A percentile compares a stretch with the other conserved stretches of the same genome.
Conservation (phyloP, 2,888 invertebrate genomes). For the Drosophila differens region DNA sequence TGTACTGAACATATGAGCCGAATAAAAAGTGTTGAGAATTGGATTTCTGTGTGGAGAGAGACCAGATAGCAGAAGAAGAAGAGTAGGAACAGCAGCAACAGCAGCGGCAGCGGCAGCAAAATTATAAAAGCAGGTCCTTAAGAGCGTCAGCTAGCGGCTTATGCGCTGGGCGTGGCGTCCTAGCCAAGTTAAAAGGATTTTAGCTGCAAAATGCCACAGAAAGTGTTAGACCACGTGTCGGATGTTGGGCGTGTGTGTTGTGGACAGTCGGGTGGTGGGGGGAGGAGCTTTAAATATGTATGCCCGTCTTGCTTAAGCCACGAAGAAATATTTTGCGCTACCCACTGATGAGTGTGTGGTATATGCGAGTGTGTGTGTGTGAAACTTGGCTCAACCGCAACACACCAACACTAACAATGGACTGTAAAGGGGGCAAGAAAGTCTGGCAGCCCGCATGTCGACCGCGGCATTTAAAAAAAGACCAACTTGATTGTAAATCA, state of each 20-base stretch:
- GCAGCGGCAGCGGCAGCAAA: constrained; percentile 11
- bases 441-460: constrained; percentile 72
- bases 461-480: constrained; percentile 79
- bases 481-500: constrained; percentile 82
- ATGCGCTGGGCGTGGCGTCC: constrained; percentile 59
- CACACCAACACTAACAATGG: constrained; percentile 57
- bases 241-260: constrained; percentile 51
- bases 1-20: constrained; percentile 69
- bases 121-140: constrained; percentile 60
- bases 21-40: constrained; percentile 52
- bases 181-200: constrained; percentile 66
- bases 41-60: constrained; percentile 59
- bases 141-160: constrained; percentile 66
- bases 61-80: constrained; percentile 27
- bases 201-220: constrained; percentile 56
- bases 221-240: constrained; percentile 76
- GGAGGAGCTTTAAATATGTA: constrained; percentile 67
- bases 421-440: not conserved
- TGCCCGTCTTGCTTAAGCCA: constrained; percentile 76
- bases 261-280: not conserved
- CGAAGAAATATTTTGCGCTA: constrained; percentile 75
- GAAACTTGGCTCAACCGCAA: constrained; percentile 59
- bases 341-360: constrained; percentile 51
- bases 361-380: constrained; percentile 29
- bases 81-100: not conserved